These are phyloP conservation scores for Drosophila kikkawai DNA, from an alignment of 1,140 invertebrate genomes.

Conservation along the genomic window DNA sequence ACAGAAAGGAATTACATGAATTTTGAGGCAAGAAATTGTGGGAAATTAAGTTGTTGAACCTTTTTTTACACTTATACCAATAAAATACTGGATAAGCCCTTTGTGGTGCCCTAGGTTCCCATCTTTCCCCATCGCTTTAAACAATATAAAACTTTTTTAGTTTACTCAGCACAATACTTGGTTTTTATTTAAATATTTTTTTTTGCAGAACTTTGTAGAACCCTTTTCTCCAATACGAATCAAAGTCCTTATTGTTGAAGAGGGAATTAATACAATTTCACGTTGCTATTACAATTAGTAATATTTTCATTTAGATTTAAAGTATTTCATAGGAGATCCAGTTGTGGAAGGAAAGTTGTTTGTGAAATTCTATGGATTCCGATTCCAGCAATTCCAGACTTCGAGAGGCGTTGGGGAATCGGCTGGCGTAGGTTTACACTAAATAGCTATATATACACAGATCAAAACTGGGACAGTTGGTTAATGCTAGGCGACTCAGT, in stretches of 20 bases:
- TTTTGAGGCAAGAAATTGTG: slow-evolving; percentile 2
- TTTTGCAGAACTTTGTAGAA: not conserved
- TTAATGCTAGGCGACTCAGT: slow-evolving; percentile 33
- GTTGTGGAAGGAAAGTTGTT: slow-evolving; percentile 6
- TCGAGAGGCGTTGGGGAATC: not conserved
- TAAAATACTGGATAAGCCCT: no score
- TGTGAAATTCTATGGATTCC: slow-evolving; percentile 15
- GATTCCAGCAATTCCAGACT: not conserved
- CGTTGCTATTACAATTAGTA: not conserved
- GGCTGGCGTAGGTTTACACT: slow-evolving; percentile 6
- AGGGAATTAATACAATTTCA: slow-evolving; percentile 11
- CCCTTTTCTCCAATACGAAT: slow-evolving; percentile 5
- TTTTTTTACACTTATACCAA: not conserved
- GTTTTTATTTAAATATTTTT: slow-evolving; percentile 44
- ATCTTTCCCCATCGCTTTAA: not conserved
- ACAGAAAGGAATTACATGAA: not conserved
- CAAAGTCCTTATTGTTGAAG: not conserved
- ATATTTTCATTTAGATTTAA: not conserved
- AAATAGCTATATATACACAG: slow-evolving; percentile 51
- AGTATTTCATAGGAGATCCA: slow-evolving; percentile 26
- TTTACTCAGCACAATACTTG: slow-evolving; percentile 25
- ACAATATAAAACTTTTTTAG: not conserved
- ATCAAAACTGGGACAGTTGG: slow-evolving; percentile 34
- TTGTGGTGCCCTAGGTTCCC: no score
- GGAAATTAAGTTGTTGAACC: not conserved